phyloP scores from a whole-genome alignment of 2,797 vertebrate species.

The Chanos chanos region DNA sequence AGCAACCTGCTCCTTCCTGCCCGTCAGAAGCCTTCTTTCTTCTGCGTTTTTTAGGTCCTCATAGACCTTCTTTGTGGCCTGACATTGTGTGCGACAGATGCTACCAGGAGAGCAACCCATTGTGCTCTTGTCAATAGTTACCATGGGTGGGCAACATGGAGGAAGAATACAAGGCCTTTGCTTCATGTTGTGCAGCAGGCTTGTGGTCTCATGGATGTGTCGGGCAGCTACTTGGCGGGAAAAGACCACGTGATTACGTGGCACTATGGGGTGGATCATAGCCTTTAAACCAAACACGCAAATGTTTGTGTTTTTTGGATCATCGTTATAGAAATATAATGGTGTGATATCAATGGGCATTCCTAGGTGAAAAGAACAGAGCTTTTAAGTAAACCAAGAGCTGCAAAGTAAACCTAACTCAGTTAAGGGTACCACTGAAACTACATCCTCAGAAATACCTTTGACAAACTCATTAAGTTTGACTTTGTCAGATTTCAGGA shows the following conservation, averaged over 20 bases:
- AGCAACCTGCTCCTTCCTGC: conserved; percentile 26
- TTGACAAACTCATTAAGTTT: not conserved
- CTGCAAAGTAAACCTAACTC: not conserved
- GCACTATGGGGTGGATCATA: conserved; percentile 32
- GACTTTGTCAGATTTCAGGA: not conserved
- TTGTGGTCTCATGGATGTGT: conserved; percentile 26
- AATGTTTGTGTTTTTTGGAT: conserved; percentile 33
- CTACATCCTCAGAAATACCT: conserved; percentile 8
- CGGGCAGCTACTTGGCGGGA: conserved; percentile 36
- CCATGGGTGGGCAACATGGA: not conserved
- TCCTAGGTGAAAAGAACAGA: not conserved
- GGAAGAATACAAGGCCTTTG: not conserved
- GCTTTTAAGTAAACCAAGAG: not conserved
- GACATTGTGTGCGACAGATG: conserved; percentile 43
- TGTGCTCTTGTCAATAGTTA: conserved; percentile 22
- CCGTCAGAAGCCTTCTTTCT: not conserved
- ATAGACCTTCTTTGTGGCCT: conserved; percentile 52
- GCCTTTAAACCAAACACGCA: conserved; percentile 48
- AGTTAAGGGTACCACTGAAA: not conserved
- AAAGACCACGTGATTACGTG: conserved; percentile 32
- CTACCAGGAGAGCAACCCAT: conserved; percentile 21
- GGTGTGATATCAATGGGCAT: too few species aligned
- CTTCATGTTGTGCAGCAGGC: conserved; percentile 25
- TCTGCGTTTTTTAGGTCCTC: conserved; percentile 32
- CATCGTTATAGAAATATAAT: not conserved